phyloP scores from a whole-genome alignment of 92 coral and sea anemone genomes.

The Chrysogorgia sp. region DNA sequence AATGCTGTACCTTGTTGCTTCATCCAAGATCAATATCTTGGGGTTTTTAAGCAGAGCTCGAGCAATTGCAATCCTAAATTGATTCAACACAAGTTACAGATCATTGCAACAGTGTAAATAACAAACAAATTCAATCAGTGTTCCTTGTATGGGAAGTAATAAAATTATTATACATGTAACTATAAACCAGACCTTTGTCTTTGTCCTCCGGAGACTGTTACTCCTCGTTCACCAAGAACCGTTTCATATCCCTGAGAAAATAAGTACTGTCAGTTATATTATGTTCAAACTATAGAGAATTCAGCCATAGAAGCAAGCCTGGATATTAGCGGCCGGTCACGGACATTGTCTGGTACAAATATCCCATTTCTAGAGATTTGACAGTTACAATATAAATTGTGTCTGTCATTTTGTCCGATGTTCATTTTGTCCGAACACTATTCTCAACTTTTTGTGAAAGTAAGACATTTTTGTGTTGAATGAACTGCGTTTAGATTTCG shows the following conservation, averaged over 20 bases:
- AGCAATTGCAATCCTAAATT: constrained; percentile 88
- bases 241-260: constrained; percentile 76
- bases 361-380: too few species aligned
- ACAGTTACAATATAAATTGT: too few species aligned
- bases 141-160: too few species aligned
- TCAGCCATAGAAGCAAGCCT: too few species aligned
- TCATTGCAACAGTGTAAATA: not conserved
- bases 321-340: too few species aligned
- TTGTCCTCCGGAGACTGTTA: constrained; percentile 97
- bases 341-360: too few species aligned
- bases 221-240: constrained; percentile 93
- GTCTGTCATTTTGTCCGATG: too few species aligned
- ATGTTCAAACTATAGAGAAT: not conserved
- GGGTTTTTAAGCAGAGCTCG: constrained; percentile 93
- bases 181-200: constrained; percentile 75
- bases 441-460: too few species aligned
- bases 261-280: not conserved
- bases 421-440: too few species aligned
- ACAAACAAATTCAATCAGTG: not conserved
- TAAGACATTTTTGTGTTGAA: too few species aligned
- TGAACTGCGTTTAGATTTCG: too few species aligned
- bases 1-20: constrained; percentile 85
- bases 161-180: too few species aligned
- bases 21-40: constrained; percentile 89
- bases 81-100: not conserved